Percentiles rank a stretch among this genome's conserved stretches.
Evolutionary conservation across 2,888 invertebrate genomes (phyloP).

Genomic region (Nephrotoma guestfalica): DNA sequence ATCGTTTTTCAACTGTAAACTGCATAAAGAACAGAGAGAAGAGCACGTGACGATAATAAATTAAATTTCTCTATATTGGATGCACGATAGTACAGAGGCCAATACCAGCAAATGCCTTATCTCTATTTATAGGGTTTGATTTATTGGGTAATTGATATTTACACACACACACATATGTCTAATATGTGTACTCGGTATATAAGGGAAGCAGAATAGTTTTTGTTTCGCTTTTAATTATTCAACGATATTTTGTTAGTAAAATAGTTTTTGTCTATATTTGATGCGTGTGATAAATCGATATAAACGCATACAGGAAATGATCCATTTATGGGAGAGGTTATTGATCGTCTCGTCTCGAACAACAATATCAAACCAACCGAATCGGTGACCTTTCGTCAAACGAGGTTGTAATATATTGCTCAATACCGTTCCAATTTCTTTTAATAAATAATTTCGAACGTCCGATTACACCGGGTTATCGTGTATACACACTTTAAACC

Average conservation of each 20-base stretch:
- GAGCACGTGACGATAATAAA: not conserved
- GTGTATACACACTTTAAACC: not conserved
- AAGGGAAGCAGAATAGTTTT: not conserved
- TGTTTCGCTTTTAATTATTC: not conserved
- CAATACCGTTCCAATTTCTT: not conserved
- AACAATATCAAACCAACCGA: not conserved
- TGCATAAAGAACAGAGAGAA: not conserved
- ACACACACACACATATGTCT: not conserved
- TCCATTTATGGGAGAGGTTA: not conserved
- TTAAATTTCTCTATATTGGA: not conserved
- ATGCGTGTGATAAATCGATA: too few species aligned
- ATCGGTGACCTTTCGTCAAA: not conserved
- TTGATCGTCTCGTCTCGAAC: not conserved
- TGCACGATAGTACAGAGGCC: not conserved
- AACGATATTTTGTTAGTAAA: not conserved
- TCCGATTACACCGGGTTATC: not conserved
- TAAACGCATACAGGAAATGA: not conserved
- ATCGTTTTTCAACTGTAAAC: not conserved
- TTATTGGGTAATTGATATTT: not conserved
- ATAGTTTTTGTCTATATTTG: too few species aligned
- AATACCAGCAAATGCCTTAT: not conserved
- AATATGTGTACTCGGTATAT: not conserved
- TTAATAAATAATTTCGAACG: not conserved
- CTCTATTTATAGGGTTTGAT: not conserved
- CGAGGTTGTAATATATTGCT: not conserved